These are phyloP conservation scores for Austrofundulus limnaeus DNA, from an alignment of 2,113 vertebrate genomes.

Conservation along the genomic window DNA sequence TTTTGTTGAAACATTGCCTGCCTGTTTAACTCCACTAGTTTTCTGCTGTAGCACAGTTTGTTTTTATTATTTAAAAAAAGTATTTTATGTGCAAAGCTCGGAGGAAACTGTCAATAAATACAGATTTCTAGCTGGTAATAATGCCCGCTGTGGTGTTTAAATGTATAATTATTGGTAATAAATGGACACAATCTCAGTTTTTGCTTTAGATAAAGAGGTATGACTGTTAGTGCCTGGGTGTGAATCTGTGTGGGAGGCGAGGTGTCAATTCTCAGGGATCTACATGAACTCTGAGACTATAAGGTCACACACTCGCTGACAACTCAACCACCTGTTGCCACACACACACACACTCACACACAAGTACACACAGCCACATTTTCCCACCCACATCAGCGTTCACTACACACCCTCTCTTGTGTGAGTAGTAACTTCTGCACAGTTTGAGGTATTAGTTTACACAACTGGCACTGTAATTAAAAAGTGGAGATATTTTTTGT, in stretches of 20 bases:
- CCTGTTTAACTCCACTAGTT: no score
- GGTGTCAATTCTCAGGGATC: constrained; percentile 50
- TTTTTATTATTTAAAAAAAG: no score
- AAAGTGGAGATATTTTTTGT: background rate
- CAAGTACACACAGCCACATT: constrained; percentile 24
- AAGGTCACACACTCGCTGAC: constrained; percentile 64
- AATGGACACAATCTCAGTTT: background rate
- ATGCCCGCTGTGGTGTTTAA: constrained; percentile 19
- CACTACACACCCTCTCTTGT: constrained; percentile 34
- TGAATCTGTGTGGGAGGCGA: background rate
- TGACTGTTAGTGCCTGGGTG: constrained; percentile 9
- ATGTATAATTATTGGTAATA: background rate
- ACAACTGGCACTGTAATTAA: constrained; percentile 3
- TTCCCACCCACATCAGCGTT: constrained; percentile 39
- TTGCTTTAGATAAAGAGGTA: constrained; percentile 11
- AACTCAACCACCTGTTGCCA: constrained; percentile 64
- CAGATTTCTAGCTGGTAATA: background rate
- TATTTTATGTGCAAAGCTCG: no score
- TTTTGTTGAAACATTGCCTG: no score
- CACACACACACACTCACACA: constrained; percentile 27
- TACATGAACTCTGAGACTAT: constrained; percentile 62
- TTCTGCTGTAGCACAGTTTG: no score
- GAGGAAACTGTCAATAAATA: background rate
- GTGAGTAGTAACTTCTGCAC: constrained; percentile 29
- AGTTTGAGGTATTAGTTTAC: constrained; percentile 31